Evolutionary conservation across 2,888 invertebrate species (phyloP).

Genomic region (Lepidocyrtoides sp.): DNA sequence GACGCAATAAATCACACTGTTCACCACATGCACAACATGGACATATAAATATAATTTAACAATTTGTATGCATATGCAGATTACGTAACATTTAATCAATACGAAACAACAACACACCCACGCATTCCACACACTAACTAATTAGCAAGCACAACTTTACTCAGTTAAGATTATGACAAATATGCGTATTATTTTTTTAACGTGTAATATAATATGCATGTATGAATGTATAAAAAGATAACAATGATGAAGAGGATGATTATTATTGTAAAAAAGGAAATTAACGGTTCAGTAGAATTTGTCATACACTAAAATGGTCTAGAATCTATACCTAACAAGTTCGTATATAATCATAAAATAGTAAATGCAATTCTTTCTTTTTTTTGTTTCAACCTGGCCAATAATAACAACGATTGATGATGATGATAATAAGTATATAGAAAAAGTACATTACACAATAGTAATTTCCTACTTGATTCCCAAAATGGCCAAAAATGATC

Average conservation of each 20-base stretch:
- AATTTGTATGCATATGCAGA: not conserved
- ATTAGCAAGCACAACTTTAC: not conserved
- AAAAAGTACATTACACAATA: slow-evolving; percentile 3
- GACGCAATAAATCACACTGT: slow-evolving; percentile 21
- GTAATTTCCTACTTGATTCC: slow-evolving; percentile 60
- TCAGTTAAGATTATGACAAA: too few relatives aligned
- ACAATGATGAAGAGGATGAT: not conserved
- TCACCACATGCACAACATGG: too few relatives aligned
- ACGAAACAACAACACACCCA: not conserved
- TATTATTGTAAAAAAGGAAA: too few relatives aligned
- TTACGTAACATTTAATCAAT: not conserved
- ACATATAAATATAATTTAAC: not conserved
- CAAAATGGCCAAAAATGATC: slow-evolving; percentile 32
- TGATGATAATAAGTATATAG: not conserved
- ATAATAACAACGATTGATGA: not conserved
- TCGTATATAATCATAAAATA: slow-evolving; percentile 36
- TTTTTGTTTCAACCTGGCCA: slow-evolving; percentile 22
- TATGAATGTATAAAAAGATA: slow-evolving; percentile 15
- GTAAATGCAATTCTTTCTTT: not conserved
- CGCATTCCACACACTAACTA: too few relatives aligned
- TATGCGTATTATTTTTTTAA: too few relatives aligned
- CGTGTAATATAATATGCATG: too few relatives aligned
- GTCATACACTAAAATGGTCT: not conserved
- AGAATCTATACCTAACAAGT: not conserved
- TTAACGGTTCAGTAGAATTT: not conserved